Evolutionary conservation across 2,888 invertebrate genomes (phyloP).

Genomic region (Chesias legatella): DNA sequence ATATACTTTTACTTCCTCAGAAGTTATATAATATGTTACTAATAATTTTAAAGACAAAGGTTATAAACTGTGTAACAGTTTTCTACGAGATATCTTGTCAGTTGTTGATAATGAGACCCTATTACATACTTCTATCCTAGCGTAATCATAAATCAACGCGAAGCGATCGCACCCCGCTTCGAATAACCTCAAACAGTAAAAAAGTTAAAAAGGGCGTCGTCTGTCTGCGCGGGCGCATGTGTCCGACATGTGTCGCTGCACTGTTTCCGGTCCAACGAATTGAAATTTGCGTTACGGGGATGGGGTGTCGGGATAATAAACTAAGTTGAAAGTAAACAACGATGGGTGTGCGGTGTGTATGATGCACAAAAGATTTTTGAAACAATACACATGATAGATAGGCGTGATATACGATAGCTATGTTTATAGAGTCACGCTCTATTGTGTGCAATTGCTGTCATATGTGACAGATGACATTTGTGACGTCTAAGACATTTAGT

Average conservation of each 20-base stretch:
- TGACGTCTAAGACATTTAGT: too few relatives aligned
- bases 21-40: too few relatives aligned
- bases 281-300: constrained; percentile 54
- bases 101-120: too few relatives aligned
- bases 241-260: constrained; percentile 63
- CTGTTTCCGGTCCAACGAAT: constrained; percentile 66
- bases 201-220: constrained; percentile 61
- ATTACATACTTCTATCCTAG: constrained; percentile 23
- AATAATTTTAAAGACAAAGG: too few relatives aligned
- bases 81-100: too few relatives aligned
- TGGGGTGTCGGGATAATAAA: constrained; percentile 47
- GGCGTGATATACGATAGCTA: too few relatives aligned
- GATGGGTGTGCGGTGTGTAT: constrained; percentile 17
- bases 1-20: too few relatives aligned
- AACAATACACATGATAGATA: too few relatives aligned
- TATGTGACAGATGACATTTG: too few relatives aligned
- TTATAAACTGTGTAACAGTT: too few relatives aligned
- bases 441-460: too few relatives aligned
- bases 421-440: neutral
- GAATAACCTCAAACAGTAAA: constrained; percentile 58
- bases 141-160: constrained; percentile 59
- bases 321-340: constrained; percentile 41
- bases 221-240: constrained; percentile 63
- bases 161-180: constrained; percentile 44
- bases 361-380: constrained; percentile 13